A percentile compares a stretch with the other conserved stretches of the same genome.
Conservation (phyloP, 2,113 vertebrate species). For the Grantiella picta region DNA sequence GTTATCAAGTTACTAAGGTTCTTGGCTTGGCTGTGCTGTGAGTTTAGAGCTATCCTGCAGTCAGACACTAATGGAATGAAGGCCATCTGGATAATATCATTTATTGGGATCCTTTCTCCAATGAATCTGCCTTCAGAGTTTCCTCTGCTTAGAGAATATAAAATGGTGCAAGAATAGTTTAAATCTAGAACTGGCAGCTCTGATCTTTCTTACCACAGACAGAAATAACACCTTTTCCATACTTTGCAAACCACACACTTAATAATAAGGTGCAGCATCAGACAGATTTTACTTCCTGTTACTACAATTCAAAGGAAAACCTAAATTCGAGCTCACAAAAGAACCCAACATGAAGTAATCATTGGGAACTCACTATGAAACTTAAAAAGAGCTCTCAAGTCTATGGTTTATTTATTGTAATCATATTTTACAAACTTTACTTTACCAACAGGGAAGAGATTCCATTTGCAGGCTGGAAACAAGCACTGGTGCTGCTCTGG, state of each 20-base stretch:
- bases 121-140: not conserved
- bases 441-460: constrained; percentile 4
- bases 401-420: constrained; percentile 31
- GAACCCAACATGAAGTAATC: not conserved
- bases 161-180: not conserved
- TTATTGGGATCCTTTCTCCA: constrained; percentile 8
- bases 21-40: not conserved
- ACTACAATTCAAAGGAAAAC: not conserved
- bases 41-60: not conserved
- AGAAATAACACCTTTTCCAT: not conserved
- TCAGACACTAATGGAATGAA: not conserved
- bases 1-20: not conserved
- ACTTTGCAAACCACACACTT: not conserved
- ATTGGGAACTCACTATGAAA: not conserved
- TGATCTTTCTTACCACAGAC: not conserved
- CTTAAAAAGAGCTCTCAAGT: not conserved
- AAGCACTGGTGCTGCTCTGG: constrained; percentile 47
- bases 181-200: not conserved
- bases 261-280: not conserved
- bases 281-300: not conserved
- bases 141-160: not conserved
- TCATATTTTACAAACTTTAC: constrained; percentile 16
- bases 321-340: not conserved
- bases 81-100: constrained; percentile 33
- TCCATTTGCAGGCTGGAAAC: constrained; percentile 50